Evolutionary conservation across 2,888 invertebrate species (phyloP), one percentile per base, ranked within the genome.

Genomic region (Sphaerophoria taeniata): DNA sequence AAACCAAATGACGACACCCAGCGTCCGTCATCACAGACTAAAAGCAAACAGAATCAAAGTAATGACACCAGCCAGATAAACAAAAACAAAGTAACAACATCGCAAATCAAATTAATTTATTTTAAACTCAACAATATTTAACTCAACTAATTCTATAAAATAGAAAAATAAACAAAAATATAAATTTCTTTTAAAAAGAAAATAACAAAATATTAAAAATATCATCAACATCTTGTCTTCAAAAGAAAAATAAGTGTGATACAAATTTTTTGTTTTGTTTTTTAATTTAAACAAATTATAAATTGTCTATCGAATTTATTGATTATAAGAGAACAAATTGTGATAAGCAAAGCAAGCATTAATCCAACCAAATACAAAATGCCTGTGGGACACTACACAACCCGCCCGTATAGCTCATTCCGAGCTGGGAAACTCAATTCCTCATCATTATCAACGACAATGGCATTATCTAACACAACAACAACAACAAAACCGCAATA

Each of bases 341-440:
- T 87, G 87, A 87, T 87, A 87, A 77, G 43, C 63, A 36, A 49
- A n/a, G 51, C 47, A 63, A 56, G 24, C 36, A 49, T 24, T 60
- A 39, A 24, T 43, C 2, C 56, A 79, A 51, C 56, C 55, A 76
- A 78, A 36, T 3, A 84, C 84, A 91, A 90, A 90, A 92, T 92
- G 92, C 91, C 92, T 84, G 90, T 90, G 88, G 91, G 91, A 88
- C 91, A 91, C 87, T 90, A 90, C 87, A 89, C 88, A 88, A 89
- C 90, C 87, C 90, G 92, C 88, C 92, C 92, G 55, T 92, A 92
- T 65, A 92, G 92, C 89, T 92, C 92, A 49, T 92, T 92, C 87
- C 90, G 92, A 87, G 89, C 90, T 76, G 89, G 89, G 53, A 77
- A 81, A 76, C 56, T 85, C 63, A 85, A 85, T 39, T 45, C 55